Evolutionary conservation across 2,888 invertebrate species (phyloP).

Genomic region (Andrena trimmerana): DNA sequence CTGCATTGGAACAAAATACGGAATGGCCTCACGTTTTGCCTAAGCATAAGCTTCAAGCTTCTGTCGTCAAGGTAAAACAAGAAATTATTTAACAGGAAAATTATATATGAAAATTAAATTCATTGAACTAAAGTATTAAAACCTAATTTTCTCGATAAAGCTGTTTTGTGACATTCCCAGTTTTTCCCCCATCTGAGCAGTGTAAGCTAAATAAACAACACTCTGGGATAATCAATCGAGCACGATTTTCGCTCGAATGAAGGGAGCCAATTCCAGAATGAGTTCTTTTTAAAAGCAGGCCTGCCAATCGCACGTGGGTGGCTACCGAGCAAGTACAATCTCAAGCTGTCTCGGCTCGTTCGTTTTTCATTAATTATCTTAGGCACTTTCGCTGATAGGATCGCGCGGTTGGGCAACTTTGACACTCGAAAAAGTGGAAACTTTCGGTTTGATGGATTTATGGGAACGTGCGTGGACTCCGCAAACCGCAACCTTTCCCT

Average conservation of each 20-base stretch:
- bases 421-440: conserved; percentile 41
- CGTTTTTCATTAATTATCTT: conserved; percentile 65
- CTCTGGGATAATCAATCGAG: conserved; percentile 45
- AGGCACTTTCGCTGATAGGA: conserved; percentile 54
- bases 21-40: too few relatives aligned
- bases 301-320: conserved; percentile 50
- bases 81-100: too few relatives aligned
- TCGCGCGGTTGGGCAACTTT: conserved; percentile 23
- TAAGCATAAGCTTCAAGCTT: too few relatives aligned
- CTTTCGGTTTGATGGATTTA: conserved; percentile 50
- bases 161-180: too few relatives aligned
- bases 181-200: too few relatives aligned
- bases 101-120: too few relatives aligned
- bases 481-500: background rate
- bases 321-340: conserved; percentile 38
- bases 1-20: too few relatives aligned
- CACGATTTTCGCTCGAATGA: conserved; percentile 40
- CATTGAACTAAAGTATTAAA: too few relatives aligned
- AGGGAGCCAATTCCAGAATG: conserved; percentile 35
- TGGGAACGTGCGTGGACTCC: conserved; percentile 22
- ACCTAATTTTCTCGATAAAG: too few relatives aligned
- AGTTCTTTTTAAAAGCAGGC: conserved; percentile 42
- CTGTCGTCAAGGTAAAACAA: too few relatives aligned
- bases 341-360: conserved; percentile 47
- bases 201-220: conserved; percentile 11